phyloP scores from a whole-genome alignment of 2,113 vertebrate species.

The Halcyon malimbica region DNA sequence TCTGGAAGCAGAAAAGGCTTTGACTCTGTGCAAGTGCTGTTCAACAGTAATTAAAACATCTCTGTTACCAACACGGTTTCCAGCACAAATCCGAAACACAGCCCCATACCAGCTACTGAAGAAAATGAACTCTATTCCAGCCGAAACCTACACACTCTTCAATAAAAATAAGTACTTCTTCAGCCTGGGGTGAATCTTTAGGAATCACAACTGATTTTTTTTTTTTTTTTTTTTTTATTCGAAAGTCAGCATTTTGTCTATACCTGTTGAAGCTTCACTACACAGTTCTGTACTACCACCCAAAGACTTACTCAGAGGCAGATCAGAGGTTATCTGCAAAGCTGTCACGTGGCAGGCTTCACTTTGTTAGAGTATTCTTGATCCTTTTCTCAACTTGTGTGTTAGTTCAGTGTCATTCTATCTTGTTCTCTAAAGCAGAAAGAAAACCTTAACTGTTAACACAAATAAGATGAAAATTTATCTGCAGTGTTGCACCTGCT shows the following conservation, averaged over 20 bases:
- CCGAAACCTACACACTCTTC: neutral
- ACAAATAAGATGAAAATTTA: neutral
- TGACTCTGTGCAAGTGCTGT: neutral
- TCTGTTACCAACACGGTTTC: neutral
- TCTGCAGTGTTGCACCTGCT: neutral
- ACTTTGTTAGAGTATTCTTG: neutral
- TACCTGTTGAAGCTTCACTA: neutral
- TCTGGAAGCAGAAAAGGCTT: neutral
- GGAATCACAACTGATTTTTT: neutral
- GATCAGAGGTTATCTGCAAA: neutral
- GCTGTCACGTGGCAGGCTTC: neutral
- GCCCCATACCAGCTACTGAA: neutral
- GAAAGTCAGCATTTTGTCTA: neutral
- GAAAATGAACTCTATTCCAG: neutral
- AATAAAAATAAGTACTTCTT: constrained; percentile 11
- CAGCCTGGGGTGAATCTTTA: neutral
- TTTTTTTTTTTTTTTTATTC: neutral
- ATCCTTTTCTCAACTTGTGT: neutral
- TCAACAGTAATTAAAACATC: neutral
- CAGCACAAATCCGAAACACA: neutral
- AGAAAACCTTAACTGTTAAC: neutral
- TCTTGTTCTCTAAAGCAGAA: neutral
- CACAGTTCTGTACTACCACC: neutral
- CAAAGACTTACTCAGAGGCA: neutral
- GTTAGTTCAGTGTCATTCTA: neutral